Percentiles rank a stretch among this genome's conserved stretches.
These are phyloP conservation scores for Egretta garzetta DNA, from an alignment of 2,113 vertebrate species.

Conservation along the genomic window DNA sequence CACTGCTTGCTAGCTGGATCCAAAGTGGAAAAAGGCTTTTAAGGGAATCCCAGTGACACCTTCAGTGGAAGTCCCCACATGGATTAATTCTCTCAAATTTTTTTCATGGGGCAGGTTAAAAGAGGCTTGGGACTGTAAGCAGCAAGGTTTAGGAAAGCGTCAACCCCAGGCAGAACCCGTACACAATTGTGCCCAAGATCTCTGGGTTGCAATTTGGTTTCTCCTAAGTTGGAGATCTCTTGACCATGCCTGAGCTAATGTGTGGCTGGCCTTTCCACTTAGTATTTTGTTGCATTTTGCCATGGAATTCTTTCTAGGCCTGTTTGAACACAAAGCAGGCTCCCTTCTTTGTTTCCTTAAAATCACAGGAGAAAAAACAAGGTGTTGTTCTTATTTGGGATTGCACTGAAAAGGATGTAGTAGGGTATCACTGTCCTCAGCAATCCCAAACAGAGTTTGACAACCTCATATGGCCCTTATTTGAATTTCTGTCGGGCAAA, in stretches of 20 bases:
- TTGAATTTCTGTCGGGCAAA: not conserved
- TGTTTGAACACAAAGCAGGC: not conserved
- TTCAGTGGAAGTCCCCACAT: not conserved
- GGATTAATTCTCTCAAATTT: not conserved
- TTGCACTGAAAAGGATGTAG: not conserved
- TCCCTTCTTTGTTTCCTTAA: not conserved
- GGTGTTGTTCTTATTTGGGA: not conserved
- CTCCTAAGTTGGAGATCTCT: not conserved
- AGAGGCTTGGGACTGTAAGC: not conserved
- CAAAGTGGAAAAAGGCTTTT: not conserved
- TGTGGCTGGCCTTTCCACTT: not conserved
- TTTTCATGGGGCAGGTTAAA: not conserved
- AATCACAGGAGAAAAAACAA: not conserved
- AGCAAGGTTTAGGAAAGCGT: not conserved
- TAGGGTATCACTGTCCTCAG: not conserved
- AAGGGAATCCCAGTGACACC: not conserved
- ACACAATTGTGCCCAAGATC: rapidly evolving
- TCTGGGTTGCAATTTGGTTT: not conserved
- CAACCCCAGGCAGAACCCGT: not conserved
- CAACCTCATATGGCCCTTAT: not conserved
- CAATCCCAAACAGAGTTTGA: not conserved
- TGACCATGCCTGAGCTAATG: not conserved
- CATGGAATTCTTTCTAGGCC: not conserved
- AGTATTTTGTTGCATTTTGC: not conserved
- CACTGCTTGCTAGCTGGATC: not conserved